Evolutionary conservation across 2,888 invertebrate species (phyloP), one percentile per base, ranked within the genome.

Genomic region (Halocaridina rubra): DNA sequence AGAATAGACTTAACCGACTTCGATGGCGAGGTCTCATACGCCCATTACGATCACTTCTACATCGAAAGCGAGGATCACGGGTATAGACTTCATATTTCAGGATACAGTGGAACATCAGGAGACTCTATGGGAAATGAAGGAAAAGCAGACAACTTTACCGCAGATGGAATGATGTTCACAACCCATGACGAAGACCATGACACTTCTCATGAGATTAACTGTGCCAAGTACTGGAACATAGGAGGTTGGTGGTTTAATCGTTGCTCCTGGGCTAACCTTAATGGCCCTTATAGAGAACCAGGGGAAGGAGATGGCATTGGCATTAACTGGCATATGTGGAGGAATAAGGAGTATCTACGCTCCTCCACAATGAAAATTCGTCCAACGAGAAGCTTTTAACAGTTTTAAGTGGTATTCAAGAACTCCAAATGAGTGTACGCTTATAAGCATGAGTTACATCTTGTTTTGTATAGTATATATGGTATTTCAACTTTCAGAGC

Each of bases 271-370:
- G 88, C 88, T 46, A 88, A 88, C 78, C 81, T 88, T 1, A 88
- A 85, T 64, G 88, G 88, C 0, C 88, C 88, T 2, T 86, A 88
- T 84, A 82, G 77, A 53, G 78, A 85, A 13, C 85, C 82, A 7
- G 82, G 74, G 13, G 78, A 77, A 13, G 88, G 88, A 0, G 88
- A 86, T 39, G 85, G 88, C 19, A 86, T 88, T 27, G 88, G 88
- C 33, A 86, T 88, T 77, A 88, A 88, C 78, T 88, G 88, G 88
- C 88, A 88, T 84, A 88, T 84, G 82, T 88, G 88, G 88, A 75
- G 88, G n/a, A 88, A 88, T 75, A 88, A 88, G 78, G 33, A 86
- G 22, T 88, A 86, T 69, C 80, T 88, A 10, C 67, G 79, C 29
- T 74, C 88, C n/a, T 80, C 86, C 27, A 67, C 33, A 13, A 88